phyloP scores from a whole-genome alignment of 2,888 invertebrate genomes.

The Heteromurus nitidus region DNA sequence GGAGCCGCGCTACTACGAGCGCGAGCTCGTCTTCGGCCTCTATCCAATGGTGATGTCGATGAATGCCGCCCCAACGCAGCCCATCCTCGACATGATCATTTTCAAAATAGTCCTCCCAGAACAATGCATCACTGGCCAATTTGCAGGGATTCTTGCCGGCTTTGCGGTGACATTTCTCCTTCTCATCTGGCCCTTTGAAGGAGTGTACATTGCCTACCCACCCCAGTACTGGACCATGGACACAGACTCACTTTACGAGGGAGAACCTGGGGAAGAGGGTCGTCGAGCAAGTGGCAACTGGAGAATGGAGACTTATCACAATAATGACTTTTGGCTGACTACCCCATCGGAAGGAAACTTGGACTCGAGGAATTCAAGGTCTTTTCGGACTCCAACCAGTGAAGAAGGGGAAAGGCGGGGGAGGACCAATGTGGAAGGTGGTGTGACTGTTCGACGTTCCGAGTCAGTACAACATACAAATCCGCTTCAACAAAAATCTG shows the following conservation, averaged over 20 bases:
- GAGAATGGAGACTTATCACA: slow-evolving; percentile 17
- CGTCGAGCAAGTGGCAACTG: neutral
- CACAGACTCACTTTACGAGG: neutral
- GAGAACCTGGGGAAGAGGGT: neutral
- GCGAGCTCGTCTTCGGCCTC: slow-evolving; percentile 46
- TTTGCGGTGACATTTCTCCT: slow-evolving; percentile 33
- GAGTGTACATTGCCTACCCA: slow-evolving; percentile 43
- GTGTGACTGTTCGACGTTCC: too few species aligned
- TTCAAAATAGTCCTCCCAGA: slow-evolving; percentile 53
- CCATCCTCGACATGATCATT: slow-evolving; percentile 54
- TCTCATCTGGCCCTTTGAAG: slow-evolving; percentile 35
- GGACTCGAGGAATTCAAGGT: too few species aligned
- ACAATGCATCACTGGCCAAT: slow-evolving; percentile 40
- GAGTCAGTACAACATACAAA: too few species aligned
- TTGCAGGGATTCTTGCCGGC: slow-evolving; percentile 45
- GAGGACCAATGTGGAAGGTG: too few species aligned
- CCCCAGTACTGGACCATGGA: slow-evolving; percentile 40
- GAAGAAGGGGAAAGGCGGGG: too few species aligned
- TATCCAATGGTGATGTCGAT: slow-evolving; percentile 60
- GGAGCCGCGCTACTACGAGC: slow-evolving; percentile 62
- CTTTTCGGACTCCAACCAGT: too few species aligned
- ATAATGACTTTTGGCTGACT: slow-evolving; percentile 27
- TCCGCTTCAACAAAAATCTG: neutral
- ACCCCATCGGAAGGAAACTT: neutral
- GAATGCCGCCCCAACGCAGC: slow-evolving; percentile 64